These are phyloP conservation scores for Falco punctatus DNA, from an alignment of 2,113 vertebrate genomes.

Conservation along the genomic window DNA sequence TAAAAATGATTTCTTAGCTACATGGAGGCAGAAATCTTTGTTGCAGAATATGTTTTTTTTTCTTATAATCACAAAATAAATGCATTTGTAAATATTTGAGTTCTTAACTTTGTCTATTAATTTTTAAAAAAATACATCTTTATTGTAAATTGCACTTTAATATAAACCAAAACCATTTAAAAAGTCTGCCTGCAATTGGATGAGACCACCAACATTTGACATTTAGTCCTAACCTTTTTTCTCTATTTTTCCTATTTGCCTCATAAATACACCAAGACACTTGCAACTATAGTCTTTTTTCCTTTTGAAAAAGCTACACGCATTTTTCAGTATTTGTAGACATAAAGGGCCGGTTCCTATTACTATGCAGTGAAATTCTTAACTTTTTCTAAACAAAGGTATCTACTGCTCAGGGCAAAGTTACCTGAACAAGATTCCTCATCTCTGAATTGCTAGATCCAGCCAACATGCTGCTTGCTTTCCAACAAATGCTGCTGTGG, in stretches of 20 bases:
- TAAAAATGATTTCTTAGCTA: conserved; percentile 12
- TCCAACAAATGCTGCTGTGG: background rate
- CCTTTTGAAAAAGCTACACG: background rate
- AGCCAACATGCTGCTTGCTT: background rate
- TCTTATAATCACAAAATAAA: conserved; percentile 14
- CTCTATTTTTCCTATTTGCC: conserved; percentile 34
- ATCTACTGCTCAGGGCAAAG: background rate
- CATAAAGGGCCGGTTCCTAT: background rate
- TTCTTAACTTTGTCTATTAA: conserved; percentile 25
- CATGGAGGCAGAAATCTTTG: background rate
- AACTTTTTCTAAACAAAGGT: background rate
- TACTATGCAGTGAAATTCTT: background rate
- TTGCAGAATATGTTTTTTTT: background rate
- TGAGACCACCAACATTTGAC: conserved; percentile 33
- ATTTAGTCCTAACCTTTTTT: conserved; percentile 44
- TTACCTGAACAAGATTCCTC: background rate
- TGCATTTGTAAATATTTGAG: conserved; percentile 28
- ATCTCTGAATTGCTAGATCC: background rate
- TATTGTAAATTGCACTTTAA: conserved; percentile 46
- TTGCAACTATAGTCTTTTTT: background rate
- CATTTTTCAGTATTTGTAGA: background rate
- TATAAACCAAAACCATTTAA: conserved; percentile 16
- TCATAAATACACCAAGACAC: background rate
- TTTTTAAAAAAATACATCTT: conserved; percentile 52
- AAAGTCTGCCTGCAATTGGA: background rate